Percentiles rank a stretch among this genome's conserved stretches.
Evolutionary conservation across 2,888 invertebrate genomes (phyloP).

Genomic region (Amphipoea lucens): DNA sequence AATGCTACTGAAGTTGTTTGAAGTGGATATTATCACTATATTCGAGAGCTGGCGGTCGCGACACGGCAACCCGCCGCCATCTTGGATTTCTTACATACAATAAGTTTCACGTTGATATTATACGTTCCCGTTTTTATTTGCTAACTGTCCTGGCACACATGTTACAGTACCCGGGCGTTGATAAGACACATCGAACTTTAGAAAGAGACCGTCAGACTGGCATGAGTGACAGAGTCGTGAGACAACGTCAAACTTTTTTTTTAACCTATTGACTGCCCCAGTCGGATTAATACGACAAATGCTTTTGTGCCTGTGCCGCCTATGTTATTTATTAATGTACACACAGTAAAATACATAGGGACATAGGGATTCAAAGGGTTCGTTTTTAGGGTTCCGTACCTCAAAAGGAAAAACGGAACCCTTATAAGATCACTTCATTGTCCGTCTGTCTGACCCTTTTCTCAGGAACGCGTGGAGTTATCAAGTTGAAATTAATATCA

Average conservation of each 20-base stretch:
- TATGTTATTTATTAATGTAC: not conserved
- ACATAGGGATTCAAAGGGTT: not conserved
- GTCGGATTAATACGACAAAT: not conserved
- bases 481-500: too few species aligned
- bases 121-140: not conserved
- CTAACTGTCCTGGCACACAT: constrained; percentile 1
- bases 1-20: constrained; percentile 22
- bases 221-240: not conserved
- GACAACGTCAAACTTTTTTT: not conserved
- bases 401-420: too few species aligned
- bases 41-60: constrained; percentile 34
- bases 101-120: constrained; percentile 11
- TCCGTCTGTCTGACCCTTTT: too few species aligned
- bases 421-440: too few species aligned
- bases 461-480: too few species aligned
- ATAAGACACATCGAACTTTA: not conserved
- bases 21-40: constrained; percentile 13
- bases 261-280: not conserved
- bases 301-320: not conserved
- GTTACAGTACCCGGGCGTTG: not conserved
- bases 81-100: constrained; percentile 13
- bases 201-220: not conserved
- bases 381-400: too few species aligned
- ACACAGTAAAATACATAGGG: not conserved
- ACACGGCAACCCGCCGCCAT: constrained; percentile 17